A percentile compares a stretch with the other conserved stretches of the same genome.
phyloP scores from a whole-genome alignment of 2,888 invertebrate species.

The Leucophora obtusa region DNA sequence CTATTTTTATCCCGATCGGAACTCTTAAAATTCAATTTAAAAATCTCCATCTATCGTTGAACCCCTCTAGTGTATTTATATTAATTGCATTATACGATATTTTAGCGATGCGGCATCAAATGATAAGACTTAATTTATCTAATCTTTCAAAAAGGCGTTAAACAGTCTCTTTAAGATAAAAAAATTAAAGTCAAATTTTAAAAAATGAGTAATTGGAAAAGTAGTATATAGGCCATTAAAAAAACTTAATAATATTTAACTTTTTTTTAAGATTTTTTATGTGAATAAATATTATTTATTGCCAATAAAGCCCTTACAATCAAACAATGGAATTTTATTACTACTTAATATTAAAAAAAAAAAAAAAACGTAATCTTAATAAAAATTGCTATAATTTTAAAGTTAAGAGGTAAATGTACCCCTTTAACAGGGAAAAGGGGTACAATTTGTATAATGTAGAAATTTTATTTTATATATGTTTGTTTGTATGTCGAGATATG shows the following conservation, averaged over 20 bases:
- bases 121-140: slow-evolving; percentile 33
- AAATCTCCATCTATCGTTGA: too few relatives aligned
- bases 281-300: too few relatives aligned
- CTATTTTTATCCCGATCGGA: too few relatives aligned
- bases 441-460: background rate
- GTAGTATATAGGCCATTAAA: background rate
- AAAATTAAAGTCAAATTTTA: background rate
- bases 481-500: slow-evolving; percentile 16
- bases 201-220: background rate
- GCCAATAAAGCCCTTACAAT: too few relatives aligned
- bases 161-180: background rate
- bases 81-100: background rate
- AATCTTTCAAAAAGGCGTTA: slow-evolving; percentile 18
- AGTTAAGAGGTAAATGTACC: too few relatives aligned
- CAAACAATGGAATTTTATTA: too few relatives aligned
- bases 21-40: too few relatives aligned
- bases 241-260: background rate
- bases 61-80: too few relatives aligned
- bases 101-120: slow-evolving; percentile 10
- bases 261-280: background rate
- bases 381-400: background rate
- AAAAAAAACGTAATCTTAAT: too few relatives aligned
- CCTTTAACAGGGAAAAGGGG: slow-evolving; percentile 18
- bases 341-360: too few relatives aligned
- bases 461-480: slow-evolving; percentile 3